phyloP scores from a whole-genome alignment of 2,113 vertebrate species.

The Amphilophus citrinellus region DNA sequence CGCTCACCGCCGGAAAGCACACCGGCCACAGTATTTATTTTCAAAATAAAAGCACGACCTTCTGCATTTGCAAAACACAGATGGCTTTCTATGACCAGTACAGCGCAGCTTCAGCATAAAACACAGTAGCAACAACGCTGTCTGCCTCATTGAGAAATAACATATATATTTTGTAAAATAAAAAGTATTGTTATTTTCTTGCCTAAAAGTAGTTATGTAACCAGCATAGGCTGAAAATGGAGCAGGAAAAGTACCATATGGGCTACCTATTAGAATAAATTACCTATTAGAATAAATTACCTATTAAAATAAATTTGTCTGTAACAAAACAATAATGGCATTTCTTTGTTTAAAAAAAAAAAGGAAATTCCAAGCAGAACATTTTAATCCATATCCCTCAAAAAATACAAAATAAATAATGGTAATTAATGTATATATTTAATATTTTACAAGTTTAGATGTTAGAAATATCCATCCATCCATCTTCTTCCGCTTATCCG shows the following conservation, averaged over 20 bases:
- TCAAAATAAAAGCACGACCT: conserved; percentile 56
- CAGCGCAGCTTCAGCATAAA: not conserved
- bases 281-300: not conserved
- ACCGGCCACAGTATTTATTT: rapidly evolving
- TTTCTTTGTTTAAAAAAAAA: too few species aligned
- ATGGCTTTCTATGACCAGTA: not conserved
- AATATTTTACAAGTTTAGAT: not conserved
- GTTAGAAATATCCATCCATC: too few species aligned
- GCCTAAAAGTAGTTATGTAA: not conserved
- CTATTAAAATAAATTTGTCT: not conserved
- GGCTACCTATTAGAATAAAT: not conserved
- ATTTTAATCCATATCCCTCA: not conserved
- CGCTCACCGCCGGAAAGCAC: conserved; percentile 11
- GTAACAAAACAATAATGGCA: not conserved
- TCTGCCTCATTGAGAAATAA: not conserved
- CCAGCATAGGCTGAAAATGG: not conserved
- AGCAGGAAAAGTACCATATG: not conserved
- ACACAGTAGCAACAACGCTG: not conserved
- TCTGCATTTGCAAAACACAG: not conserved
- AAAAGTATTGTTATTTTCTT: not conserved
- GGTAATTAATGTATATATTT: not conserved
- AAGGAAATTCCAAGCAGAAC: not conserved
- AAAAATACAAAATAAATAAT: too few species aligned
- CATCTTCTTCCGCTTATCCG: too few species aligned
- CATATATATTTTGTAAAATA: not conserved